Conservation (phyloP, 23 tunicate species). For the Ascidia mentula region DNA sequence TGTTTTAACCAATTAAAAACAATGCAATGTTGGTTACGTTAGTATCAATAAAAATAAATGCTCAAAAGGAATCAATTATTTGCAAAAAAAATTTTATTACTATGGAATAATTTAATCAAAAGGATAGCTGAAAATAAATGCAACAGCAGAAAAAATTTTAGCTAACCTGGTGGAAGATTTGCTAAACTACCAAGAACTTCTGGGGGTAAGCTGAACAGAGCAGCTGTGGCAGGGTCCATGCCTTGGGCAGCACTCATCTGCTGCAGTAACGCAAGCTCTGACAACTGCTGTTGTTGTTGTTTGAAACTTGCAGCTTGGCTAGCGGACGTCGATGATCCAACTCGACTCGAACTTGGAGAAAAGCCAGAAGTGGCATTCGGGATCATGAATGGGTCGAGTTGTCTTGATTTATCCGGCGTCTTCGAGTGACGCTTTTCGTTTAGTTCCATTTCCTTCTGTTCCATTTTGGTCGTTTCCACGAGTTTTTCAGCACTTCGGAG, state of each 20-base stretch:
- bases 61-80: too few species aligned
- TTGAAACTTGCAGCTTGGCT: background rate
- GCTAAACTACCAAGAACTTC: slow-evolving; percentile 42
- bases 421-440: slow-evolving; percentile 7
- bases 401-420: slow-evolving; percentile 40
- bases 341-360: slow-evolving; percentile 13
- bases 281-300: slow-evolving; percentile 48
- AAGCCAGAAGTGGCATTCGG: slow-evolving; percentile 25
- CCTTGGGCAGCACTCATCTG: slow-evolving; percentile 42
- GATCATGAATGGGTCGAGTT: slow-evolving; percentile 24
- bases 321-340: slow-evolving; percentile 13
- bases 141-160: too few species aligned
- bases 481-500: slow-evolving; percentile 44
- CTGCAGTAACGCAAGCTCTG: slow-evolving; percentile 44
- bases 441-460: slow-evolving; percentile 7
- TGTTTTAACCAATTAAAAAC: too few species aligned
- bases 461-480: slow-evolving; percentile 14
- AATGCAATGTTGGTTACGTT: too few species aligned
- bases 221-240: slow-evolving; percentile 37
- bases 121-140: too few species aligned
- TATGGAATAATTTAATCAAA: too few species aligned
- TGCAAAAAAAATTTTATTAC: too few species aligned
- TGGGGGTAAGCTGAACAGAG: slow-evolving; percentile 46
- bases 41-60: too few species aligned
- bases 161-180: slow-evolving; percentile 44